Evolutionary conservation across 2,797 vertebrate genomes (phyloP).

Genomic region (Toxotes lorentzi): DNA sequence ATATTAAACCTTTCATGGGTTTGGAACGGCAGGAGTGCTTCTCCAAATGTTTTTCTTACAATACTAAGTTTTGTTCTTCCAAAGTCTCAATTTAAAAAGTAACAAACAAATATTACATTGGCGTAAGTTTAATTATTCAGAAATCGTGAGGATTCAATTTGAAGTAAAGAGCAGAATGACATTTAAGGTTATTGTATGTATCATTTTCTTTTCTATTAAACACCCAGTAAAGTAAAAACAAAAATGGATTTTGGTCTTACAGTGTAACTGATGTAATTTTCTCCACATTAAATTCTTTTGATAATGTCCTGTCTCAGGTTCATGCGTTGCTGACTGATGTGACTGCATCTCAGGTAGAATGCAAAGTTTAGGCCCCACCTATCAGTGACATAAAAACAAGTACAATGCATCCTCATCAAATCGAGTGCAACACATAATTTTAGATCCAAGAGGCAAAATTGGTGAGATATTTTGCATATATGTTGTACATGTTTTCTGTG

Average conservation of each 20-base stretch:
- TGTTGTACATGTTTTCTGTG: conserved; percentile 96
- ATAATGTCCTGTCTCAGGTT: conserved; percentile 94
- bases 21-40: conserved; percentile 47
- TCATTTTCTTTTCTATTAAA: conserved; percentile 69
- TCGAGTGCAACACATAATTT: conserved; percentile 69
- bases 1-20: conserved; percentile 78
- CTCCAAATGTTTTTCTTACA: conserved; percentile 30
- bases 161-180: conserved; percentile 73
- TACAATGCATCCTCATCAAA: conserved; percentile 67
- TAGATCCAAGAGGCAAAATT: conserved; percentile 76
- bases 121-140: conserved; percentile 27
- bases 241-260: conserved; percentile 80
- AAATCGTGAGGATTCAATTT: conserved; percentile 58
- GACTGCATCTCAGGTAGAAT: conserved; percentile 99
- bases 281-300: conserved; percentile 73
- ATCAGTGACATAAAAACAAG: conserved; percentile 79
- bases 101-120: conserved; percentile 47
- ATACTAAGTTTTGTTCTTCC: conserved; percentile 25
- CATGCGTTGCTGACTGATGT: conserved; percentile 90
- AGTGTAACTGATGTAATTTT: conserved; percentile 83
- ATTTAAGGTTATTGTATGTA: conserved; percentile 59
- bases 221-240: conserved; percentile 66
- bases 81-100: conserved; percentile 41
- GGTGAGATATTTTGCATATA: conserved; percentile 89
- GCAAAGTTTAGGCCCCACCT: conserved; percentile 91